Evolutionary conservation across 2,113 vertebrate species (phyloP).

Genomic region (Silurus glanis): DNA sequence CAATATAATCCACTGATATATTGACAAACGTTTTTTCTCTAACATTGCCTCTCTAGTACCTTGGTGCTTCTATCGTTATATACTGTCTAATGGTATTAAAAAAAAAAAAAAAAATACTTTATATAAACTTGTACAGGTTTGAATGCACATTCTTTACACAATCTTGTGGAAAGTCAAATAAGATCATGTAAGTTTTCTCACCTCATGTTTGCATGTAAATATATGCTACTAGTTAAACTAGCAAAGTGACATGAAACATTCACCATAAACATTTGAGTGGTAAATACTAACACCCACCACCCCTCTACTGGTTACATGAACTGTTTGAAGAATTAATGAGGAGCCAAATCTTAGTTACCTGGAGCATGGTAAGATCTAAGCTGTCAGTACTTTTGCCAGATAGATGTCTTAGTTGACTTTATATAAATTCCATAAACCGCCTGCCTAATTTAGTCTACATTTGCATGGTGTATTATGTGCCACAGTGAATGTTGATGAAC

Average conservation of each 20-base stretch:
- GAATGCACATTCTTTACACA: background rate
- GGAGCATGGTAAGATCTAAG: background rate
- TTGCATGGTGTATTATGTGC: conserved; percentile 18
- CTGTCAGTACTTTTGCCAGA: background rate
- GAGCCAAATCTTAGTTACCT: background rate
- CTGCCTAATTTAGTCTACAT: conserved; percentile 2
- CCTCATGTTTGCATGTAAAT: conserved; percentile 40
- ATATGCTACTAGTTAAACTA: conserved; percentile 49
- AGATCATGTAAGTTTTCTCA: conserved; percentile 47
- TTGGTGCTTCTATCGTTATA: background rate
- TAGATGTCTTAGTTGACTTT: background rate
- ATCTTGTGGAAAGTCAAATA: background rate
- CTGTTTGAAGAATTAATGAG: background rate
- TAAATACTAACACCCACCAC: background rate
- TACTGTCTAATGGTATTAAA: background rate
- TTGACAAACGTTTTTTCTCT: conserved; percentile 25
- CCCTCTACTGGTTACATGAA: background rate
- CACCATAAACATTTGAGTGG: conserved; percentile 26
- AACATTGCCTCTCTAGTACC: background rate
- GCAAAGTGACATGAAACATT: conserved; percentile 59
- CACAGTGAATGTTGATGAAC: conserved; percentile 66
- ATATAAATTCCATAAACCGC: background rate
- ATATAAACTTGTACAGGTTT: background rate
- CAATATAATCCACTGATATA: background rate
- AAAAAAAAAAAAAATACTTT: background rate